Conservation (phyloP, 2,113 vertebrate genomes). For the Sylvietta virens region DNA sequence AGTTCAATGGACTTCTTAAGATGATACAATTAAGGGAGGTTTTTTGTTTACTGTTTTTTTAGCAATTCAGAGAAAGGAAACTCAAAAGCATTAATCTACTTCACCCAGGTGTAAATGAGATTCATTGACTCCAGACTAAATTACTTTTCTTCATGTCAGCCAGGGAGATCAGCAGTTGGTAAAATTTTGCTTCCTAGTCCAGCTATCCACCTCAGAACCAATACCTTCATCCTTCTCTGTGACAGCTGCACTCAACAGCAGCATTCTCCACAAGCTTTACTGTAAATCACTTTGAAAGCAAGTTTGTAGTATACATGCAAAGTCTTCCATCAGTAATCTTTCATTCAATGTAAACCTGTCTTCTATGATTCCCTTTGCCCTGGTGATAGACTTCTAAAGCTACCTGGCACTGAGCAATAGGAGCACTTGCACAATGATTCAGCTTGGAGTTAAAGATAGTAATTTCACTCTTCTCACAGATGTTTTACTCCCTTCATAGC, state of each 20-base stretch:
- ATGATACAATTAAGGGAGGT: background rate
- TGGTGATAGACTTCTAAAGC: background rate
- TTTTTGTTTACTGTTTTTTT: background rate
- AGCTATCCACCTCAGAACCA: background rate
- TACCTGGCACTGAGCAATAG: background rate
- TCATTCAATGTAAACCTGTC: background rate
- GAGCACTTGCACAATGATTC: background rate
- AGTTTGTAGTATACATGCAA: background rate
- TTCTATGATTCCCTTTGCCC: background rate
- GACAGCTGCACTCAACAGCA: background rate
- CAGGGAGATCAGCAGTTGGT: background rate
- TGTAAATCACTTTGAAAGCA: background rate
- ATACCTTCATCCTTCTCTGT: background rate
- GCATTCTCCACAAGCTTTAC: background rate
- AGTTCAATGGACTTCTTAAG: background rate
- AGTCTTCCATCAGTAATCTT: background rate
- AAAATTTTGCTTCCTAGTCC: background rate
- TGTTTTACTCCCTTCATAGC: background rate
- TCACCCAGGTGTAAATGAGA: background rate
- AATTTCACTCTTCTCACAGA: background rate
- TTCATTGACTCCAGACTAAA: background rate
- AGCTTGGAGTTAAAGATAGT: background rate
- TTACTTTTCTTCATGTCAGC: background rate
- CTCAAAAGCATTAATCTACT: background rate
- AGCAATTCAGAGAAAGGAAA: background rate